A percentile compares a stretch with the other conserved stretches of the same genome.
These are phyloP conservation scores for Chrysopilus asiliformis DNA, from an alignment of 2,888 invertebrate genomes.

Conservation along the genomic window DNA sequence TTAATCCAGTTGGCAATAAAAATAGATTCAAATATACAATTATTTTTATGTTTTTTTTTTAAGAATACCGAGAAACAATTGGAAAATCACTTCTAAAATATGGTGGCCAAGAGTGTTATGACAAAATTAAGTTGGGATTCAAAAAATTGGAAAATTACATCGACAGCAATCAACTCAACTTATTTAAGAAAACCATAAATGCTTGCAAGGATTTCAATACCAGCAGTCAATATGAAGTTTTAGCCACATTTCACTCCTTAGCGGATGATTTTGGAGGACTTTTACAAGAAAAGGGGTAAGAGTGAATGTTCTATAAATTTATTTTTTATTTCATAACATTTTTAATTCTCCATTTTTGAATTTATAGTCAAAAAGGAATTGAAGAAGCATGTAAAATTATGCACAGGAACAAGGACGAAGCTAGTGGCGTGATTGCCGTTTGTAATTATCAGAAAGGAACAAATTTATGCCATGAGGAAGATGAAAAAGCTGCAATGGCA, in stretches of 20 bases:
- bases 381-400: no score
- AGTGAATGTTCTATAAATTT: no score
- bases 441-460: no score
- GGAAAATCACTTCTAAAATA: slow-evolving; percentile 2
- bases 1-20: not conserved
- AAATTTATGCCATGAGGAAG: no score
- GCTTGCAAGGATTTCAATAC: slow-evolving; percentile 25
- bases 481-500: no score
- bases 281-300: slow-evolving; percentile 23
- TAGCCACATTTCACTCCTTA: slow-evolving; percentile 33
- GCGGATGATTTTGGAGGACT: slow-evolving; percentile 22
- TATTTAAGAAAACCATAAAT: slow-evolving; percentile 18
- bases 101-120: slow-evolving; percentile 7
- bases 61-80: slow-evolving; percentile 8
- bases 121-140: slow-evolving; percentile 4
- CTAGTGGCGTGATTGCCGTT: no score
- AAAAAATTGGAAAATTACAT: slow-evolving; percentile 5
- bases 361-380: no score
- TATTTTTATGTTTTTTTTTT: not conserved
- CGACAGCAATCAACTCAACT: not conserved
- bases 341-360: no score
- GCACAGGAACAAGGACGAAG: no score
- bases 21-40: not conserved
- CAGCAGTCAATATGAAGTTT: slow-evolving; percentile 22
- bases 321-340: no score